Evolutionary conservation across 2,797 vertebrate genomes (phyloP).

Genomic region (Chlorospingus semifuscus): DNA sequence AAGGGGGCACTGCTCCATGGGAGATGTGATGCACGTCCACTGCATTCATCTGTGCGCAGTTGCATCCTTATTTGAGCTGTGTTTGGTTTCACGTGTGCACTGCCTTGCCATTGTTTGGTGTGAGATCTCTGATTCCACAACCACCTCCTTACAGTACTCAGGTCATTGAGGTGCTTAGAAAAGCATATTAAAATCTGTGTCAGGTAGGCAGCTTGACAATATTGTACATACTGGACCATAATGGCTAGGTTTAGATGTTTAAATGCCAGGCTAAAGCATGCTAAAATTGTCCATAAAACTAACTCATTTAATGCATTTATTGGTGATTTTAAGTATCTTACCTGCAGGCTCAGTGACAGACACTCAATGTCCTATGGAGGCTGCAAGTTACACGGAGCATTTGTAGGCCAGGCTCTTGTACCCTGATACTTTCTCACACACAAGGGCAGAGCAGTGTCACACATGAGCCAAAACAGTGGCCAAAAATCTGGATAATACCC

Average conservation of each 20-base stretch:
- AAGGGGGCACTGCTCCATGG: background rate
- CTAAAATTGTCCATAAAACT: background rate
- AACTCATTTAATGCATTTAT: background rate
- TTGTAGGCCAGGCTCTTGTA: background rate
- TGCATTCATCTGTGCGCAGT: background rate
- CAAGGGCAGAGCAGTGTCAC: background rate
- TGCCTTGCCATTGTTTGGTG: background rate
- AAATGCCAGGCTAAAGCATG: background rate
- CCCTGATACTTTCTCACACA: background rate
- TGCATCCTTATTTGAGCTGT: background rate
- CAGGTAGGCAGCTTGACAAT: background rate
- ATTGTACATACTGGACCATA: background rate
- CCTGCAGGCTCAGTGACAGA: background rate
- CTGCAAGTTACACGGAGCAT: background rate
- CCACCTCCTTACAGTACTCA: background rate
- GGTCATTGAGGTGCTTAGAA: background rate
- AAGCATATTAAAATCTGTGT: background rate
- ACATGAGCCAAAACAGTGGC: background rate
- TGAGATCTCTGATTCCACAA: background rate
- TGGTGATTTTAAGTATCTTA: background rate
- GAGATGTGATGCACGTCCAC: accelerated
- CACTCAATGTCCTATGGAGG: background rate
- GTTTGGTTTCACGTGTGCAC: background rate
- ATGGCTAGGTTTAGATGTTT: background rate
- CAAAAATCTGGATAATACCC: background rate